phyloP scores from a whole-genome alignment of 2,113 vertebrate species.

The Aspiorhynchus laticeps region DNA sequence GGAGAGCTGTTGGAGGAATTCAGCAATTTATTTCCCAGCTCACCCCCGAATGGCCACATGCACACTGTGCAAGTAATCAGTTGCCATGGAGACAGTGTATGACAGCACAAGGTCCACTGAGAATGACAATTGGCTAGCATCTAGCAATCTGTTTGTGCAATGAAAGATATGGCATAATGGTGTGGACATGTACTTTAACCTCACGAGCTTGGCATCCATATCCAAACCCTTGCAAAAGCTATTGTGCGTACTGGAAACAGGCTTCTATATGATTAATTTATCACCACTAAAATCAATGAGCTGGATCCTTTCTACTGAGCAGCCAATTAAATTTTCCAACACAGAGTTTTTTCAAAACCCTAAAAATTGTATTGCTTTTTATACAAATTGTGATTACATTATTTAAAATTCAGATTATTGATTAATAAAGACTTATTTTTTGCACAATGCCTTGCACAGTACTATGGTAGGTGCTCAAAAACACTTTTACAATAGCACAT shows the following conservation, averaged over 20 bases:
- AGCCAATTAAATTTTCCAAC: too few species aligned
- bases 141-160: constrained; percentile 55
- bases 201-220: not conserved
- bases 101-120: constrained; percentile 47
- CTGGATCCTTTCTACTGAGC: not conserved
- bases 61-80: constrained; percentile 53
- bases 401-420: not conserved
- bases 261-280: not conserved
- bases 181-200: not conserved
- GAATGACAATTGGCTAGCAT: constrained; percentile 59
- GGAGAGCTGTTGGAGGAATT: constrained; percentile 38
- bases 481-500: not conserved
- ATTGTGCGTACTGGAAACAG: not conserved
- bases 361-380: too few species aligned
- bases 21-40: constrained; percentile 53
- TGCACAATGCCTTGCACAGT: not conserved
- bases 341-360: not conserved
- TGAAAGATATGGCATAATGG: constrained; percentile 4
- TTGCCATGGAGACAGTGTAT: constrained; percentile 60
- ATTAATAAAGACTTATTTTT: not conserved
- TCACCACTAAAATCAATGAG: not conserved
- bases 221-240: not conserved
- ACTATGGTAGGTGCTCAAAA: not conserved
- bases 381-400: not conserved
- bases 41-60: constrained; percentile 36